phyloP scores from a whole-genome alignment of 2,888 invertebrate species.

The Odontomyia ornata region DNA sequence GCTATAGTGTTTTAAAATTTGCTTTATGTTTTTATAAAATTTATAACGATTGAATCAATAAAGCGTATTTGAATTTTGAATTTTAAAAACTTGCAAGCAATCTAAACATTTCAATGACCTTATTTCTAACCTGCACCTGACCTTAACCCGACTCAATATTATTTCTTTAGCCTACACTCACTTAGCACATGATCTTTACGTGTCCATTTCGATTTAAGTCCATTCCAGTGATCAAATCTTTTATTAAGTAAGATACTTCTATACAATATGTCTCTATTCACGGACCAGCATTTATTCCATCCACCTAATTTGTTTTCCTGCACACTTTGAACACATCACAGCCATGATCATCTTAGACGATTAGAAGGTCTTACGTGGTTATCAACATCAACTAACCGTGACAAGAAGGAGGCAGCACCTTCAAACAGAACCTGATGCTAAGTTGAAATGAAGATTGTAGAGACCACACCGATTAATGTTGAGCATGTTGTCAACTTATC shows the following conservation, averaged over 20 bases:
- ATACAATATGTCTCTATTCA: background rate
- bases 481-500: conserved; percentile 29
- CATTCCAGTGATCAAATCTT: background rate
- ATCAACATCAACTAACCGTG: too few species aligned
- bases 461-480: conserved; percentile 1
- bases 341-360: too few species aligned
- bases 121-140: background rate
- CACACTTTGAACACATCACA: conserved; percentile 1
- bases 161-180: background rate
- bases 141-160: background rate
- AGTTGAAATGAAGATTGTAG: background rate
- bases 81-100: too few species aligned
- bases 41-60: too few species aligned
- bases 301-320: conserved; percentile 17
- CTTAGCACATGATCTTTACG: background rate
- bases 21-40: too few species aligned
- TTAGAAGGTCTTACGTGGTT: too few species aligned
- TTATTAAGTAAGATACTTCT: background rate
- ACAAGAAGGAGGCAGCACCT: background rate
- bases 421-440: conserved; percentile 2
- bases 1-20: too few species aligned
- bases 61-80: too few species aligned
- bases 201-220: background rate
- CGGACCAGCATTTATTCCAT: background rate
- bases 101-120: too few species aligned